Percentiles rank a stretch among this genome's conserved stretches.
Evolutionary conservation across 2,113 vertebrate species (phyloP).

Genomic region (Nibea coibor): DNA sequence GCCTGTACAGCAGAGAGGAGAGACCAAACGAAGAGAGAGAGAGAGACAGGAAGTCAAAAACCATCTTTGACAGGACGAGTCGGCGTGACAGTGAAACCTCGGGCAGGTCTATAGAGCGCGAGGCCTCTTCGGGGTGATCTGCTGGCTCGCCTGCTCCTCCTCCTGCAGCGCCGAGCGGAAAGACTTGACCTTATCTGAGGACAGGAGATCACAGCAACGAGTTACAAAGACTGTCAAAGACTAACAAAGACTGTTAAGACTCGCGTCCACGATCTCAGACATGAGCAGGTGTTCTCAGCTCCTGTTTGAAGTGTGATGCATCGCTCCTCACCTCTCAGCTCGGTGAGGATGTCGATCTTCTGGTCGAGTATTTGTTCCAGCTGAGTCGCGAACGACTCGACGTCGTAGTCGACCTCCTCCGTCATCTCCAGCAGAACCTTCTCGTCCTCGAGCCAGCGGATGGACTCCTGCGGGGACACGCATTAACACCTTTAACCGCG

Average conservation of each 20-base stretch:
- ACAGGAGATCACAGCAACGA: conserved; percentile 13
- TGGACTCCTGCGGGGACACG: conserved; percentile 88
- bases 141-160: conserved; percentile 98
- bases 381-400: conserved; percentile 95
- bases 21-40: conserved; percentile 32
- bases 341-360: conserved; percentile 96
- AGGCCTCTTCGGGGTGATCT: conserved; percentile 97
- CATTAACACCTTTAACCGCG: neutral
- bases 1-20: conserved; percentile 53
- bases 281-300: too few species aligned
- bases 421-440: conserved; percentile 97
- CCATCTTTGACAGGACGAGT: conserved; percentile 29
- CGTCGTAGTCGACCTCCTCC: conserved; percentile 98
- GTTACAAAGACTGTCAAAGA: neutral
- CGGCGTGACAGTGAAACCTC: neutral
- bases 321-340: conserved; percentile 89
- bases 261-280: neutral
- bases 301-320: too few species aligned
- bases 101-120: conserved; percentile 88
- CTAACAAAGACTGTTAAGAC: too few species aligned
- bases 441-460: conserved; percentile 97
- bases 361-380: conserved; percentile 97
- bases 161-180: conserved; percentile 96
- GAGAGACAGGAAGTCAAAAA: conserved; percentile 37
- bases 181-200: conserved; percentile 96